Evolutionary conservation across 2,113 vertebrate species (phyloP).

Genomic region (Perognathus longimembris): DNA sequence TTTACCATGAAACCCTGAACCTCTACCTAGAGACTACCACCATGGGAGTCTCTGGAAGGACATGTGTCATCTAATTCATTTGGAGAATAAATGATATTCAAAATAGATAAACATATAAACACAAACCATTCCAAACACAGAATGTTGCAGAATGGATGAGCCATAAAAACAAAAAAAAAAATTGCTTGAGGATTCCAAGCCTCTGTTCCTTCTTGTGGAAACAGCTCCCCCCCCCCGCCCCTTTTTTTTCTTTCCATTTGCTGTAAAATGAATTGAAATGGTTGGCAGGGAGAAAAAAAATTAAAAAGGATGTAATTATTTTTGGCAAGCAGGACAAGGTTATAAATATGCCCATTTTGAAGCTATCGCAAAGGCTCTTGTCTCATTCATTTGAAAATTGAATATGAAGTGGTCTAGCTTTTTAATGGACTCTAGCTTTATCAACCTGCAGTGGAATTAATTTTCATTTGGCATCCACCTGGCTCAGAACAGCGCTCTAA

Average conservation of each 20-base stretch:
- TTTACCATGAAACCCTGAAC: no score
- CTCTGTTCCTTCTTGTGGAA: constrained; percentile 20
- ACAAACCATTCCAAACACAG: not conserved
- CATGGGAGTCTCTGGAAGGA: not conserved
- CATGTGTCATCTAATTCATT: not conserved
- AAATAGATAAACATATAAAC: constrained; percentile 52
- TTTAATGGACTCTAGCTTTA: constrained; percentile 58
- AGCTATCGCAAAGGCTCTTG: constrained; percentile 43
- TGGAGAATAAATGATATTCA: not conserved
- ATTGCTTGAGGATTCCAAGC: constrained; percentile 3
- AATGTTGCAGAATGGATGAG: constrained; percentile 11
- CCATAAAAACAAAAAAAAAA: not conserved
- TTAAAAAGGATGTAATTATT: constrained; percentile 58
- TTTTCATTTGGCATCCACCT: constrained; percentile 20
- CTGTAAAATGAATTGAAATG: constrained; percentile 19
- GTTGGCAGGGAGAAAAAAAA: constrained; percentile 20
- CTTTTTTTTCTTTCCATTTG: not conserved
- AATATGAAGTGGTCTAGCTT: constrained; percentile 61
- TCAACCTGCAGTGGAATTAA: constrained; percentile 59
- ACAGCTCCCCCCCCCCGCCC: not conserved
- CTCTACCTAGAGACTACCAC: no score
- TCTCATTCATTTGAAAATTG: constrained; percentile 73
- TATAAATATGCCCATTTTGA: constrained; percentile 62
- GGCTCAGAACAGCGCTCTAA: not conserved
- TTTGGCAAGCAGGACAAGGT: constrained; percentile 65